phyloP scores from a whole-genome alignment of 2,888 invertebrate genomes.

The Sminthurides aquaticus region DNA sequence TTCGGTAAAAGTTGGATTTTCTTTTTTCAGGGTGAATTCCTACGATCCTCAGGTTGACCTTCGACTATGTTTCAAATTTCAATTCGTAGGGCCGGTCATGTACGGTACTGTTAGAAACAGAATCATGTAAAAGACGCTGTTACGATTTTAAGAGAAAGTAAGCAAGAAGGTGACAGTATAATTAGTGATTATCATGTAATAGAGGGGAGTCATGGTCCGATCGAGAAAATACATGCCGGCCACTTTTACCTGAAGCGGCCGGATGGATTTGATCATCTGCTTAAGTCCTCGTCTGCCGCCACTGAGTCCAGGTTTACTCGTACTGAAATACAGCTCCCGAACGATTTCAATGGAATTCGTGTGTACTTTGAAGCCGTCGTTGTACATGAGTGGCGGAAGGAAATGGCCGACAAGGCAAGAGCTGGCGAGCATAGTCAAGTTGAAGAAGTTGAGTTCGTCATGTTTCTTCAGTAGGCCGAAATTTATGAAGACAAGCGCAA shows the following conservation, averaged over 20 bases:
- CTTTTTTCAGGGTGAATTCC: no score
- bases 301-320: no score
- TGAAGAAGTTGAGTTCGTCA: constrained; percentile 3
- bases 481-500: constrained; percentile 8
- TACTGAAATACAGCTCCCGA: not conserved
- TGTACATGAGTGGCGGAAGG: constrained; percentile 13
- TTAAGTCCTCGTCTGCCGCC: not conserved
- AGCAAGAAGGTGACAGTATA: constrained; percentile 10
- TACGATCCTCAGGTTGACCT: no score
- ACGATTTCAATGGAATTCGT: not conserved
- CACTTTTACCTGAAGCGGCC: constrained; percentile 7
- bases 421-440: not conserved
- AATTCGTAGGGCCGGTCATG: no score
- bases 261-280: not conserved
- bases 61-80: no score
- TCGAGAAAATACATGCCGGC: constrained; percentile 9
- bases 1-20: no score
- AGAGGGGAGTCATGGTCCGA: constrained; percentile 9
- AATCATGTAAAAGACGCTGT: no score
- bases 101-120: no score
- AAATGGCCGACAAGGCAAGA: constrained; percentile 10
- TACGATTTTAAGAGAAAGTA: no score
- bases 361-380: constrained; percentile 2
- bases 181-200: constrained; percentile 7
- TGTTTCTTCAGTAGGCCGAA: not conserved